Base-by-base conservation (phyloP, 2,113 vertebrate genomes). In the Terrapene triunguis region DNA sequence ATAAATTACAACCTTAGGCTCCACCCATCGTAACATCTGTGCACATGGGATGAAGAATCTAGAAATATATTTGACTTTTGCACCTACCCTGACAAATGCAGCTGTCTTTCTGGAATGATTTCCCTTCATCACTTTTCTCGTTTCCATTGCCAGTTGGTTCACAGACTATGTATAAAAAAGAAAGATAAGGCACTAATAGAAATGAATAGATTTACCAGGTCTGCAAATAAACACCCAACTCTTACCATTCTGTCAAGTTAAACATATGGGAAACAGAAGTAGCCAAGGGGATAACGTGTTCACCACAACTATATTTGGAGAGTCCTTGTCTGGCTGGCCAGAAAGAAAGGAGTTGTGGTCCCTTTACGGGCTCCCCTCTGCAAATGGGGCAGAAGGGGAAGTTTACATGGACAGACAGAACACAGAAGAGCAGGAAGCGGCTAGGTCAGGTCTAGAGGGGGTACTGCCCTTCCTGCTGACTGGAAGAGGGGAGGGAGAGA, bases 101-200 rank as follows among this genome's bases (percentile, higher is more conserved):
- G 99, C 99, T 0, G 99, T 99, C 97, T 99, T 99, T 62, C 99
- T 98, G 79, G 99, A 99, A 97, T 99, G 99, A 96, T 97, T 99
- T 88, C 99, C 99, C 96, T 98, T 99, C 99, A 99, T 99, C 89
- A 99, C 99, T 94, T 98, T 98, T 65, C 98, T 98, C 29, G 99
- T 99, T 98, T 99, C 99, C 99, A 99, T 99, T 47, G 99, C 99
- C 86, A 99, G 97, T 4, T 98, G 99, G 97, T 99, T 99, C 97
- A 99, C 99, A 88, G 99, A 99, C 99, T 99, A 94, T 53, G 92
- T 32, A 84, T 2, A n/a, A 82, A 90, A 85, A 32, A 0, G 50
- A 44, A 76, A 83, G 44, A 42, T 59, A 95, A 91, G 90, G 19
- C 35, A 91, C 82, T 65, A 90, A 59, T 32, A 59, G 90, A 95